Base-by-base conservation (phyloP, 2,113 vertebrate genomes). In the Neogobius melanostomus region DNA sequence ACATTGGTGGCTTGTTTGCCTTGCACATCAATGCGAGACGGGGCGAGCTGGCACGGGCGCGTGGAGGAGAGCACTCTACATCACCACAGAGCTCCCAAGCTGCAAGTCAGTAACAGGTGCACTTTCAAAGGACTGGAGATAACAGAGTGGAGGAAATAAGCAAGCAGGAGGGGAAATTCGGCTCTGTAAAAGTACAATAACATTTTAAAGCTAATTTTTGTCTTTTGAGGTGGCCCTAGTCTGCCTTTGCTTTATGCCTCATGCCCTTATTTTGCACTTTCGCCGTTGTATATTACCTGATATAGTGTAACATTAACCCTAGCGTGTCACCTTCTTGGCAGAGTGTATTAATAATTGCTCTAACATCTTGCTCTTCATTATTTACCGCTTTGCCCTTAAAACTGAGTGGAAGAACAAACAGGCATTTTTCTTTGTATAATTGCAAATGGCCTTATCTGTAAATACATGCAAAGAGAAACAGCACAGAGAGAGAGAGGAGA, bases 51-150 rank as follows among this genome's bases (percentile, higher is more conserved):
- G 82, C 85, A 65, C 52, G 52, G 67, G 57, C 77, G 81, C 79
- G 67, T 0, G 69, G 70, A 28, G 71, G 51, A 67, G 77, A 77
- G 82, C 56, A 66, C 75, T 62, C 75, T 77, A 69, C 81, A 82
- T 85, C 86, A 82, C 60, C 61, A 81, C 64, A 48, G 72, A n/a
- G 78, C 82, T 82, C 69, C 87, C 68, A n/a, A 71, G 83, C 83
- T 68, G 64, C 28, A 67, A 91, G 79, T 71, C 75, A 69, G 77
- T 82, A 89, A 82, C 90, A 92, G 88, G 90, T 92, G 90, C 79
- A 80, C 79, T 92, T 92, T 90, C 87, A 90, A 90, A 90, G 83
- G 77, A 64, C 52, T 2, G 47, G 86, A 89, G 87, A 91, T 89
- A 90, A 89, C 72, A 76, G 72, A 66, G 69, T 64, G 63, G 62